A percentile compares a stretch with the other conserved stretches of the same genome.
Conservation (phyloP, 2,113 vertebrate species). For the Anolis carolinensis region DNA sequence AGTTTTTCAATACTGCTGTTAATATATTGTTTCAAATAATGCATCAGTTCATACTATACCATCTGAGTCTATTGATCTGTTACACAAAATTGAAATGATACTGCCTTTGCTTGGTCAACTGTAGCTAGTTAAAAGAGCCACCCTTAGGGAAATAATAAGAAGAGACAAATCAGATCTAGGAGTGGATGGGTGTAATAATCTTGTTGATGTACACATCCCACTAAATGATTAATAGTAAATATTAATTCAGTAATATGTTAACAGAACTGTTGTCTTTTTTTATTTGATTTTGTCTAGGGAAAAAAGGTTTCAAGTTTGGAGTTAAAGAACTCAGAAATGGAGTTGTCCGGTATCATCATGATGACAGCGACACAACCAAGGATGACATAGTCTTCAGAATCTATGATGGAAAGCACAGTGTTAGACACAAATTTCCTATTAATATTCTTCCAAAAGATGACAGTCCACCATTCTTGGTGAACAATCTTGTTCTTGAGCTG, state of each 20-base stretch:
- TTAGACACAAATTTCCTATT: slow-evolving; percentile 75
- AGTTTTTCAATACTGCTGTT: not conserved
- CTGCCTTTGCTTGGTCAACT: not conserved
- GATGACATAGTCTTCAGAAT: slow-evolving; percentile 76
- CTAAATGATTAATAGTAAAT: not conserved
- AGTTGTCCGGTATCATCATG: slow-evolving; percentile 75
- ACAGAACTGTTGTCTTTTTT: slow-evolving; percentile 36
- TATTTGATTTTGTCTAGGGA: slow-evolving; percentile 69
- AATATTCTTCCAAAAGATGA: slow-evolving; percentile 77
- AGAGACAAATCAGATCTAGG: not conserved
- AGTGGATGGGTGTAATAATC: not conserved
- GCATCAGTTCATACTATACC: not conserved
- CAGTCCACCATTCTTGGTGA: slow-evolving; percentile 73
- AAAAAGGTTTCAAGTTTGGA: slow-evolving; percentile 80
- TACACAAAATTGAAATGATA: not conserved
- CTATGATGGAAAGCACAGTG: slow-evolving; percentile 75
- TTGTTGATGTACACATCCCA: not conserved
- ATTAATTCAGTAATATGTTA: not conserved
- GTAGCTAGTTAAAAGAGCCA: not conserved
- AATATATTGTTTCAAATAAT: not conserved
- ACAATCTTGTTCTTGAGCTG: slow-evolving; percentile 73
- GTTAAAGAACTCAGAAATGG: slow-evolving; percentile 75
- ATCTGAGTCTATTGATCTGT: not conserved
- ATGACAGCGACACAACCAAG: slow-evolving; percentile 76
- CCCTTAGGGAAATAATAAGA: not conserved